phyloP scores from a whole-genome alignment of 2,888 invertebrate species.

The Cremastinae sp. region DNA sequence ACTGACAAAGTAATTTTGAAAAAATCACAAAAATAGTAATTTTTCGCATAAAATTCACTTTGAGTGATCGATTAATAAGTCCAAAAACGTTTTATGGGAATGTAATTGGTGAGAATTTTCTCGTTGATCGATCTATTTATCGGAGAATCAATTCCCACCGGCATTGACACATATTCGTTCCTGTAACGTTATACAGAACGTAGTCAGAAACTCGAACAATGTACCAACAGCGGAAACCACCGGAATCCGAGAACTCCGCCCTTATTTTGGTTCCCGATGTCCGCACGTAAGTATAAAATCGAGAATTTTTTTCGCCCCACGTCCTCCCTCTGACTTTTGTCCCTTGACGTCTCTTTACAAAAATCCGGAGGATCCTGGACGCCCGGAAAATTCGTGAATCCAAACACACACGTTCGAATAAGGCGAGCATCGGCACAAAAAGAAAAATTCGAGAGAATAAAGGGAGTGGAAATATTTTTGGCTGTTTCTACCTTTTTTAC shows the following conservation, averaged over 20 bases:
- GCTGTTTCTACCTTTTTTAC: too few relatives aligned
- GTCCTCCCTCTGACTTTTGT: neutral
- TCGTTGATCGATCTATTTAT: neutral
- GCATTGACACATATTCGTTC: neutral
- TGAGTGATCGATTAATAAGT: too few relatives aligned
- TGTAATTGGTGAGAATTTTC: too few relatives aligned
- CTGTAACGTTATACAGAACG: conserved; percentile 2
- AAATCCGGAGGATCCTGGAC: neutral
- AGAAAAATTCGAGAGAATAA: conserved; percentile 23
- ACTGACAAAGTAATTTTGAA: too few relatives aligned
- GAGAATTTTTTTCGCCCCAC: conserved; percentile 25
- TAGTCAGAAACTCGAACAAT: conserved; percentile 47
- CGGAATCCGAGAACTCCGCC: conserved; percentile 52
- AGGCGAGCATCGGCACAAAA: neutral
- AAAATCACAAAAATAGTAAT: too few relatives aligned
- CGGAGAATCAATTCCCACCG: too few relatives aligned
- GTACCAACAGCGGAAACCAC: conserved; percentile 56
- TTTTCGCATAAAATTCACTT: too few relatives aligned
- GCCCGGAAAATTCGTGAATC: conserved; percentile 2
- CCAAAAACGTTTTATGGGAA: too few relatives aligned
- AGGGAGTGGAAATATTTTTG: too few relatives aligned
- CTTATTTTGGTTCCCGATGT: conserved; percentile 56
- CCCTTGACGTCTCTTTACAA: conserved; percentile 26
- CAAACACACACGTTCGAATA: conserved; percentile 13
- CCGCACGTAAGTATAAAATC: conserved; percentile 10